Percentiles rank a stretch among this genome's conserved stretches.
These are phyloP conservation scores for Xestia ashworthii DNA, from an alignment of 2,888 invertebrate genomes.

Conservation along the genomic window DNA sequence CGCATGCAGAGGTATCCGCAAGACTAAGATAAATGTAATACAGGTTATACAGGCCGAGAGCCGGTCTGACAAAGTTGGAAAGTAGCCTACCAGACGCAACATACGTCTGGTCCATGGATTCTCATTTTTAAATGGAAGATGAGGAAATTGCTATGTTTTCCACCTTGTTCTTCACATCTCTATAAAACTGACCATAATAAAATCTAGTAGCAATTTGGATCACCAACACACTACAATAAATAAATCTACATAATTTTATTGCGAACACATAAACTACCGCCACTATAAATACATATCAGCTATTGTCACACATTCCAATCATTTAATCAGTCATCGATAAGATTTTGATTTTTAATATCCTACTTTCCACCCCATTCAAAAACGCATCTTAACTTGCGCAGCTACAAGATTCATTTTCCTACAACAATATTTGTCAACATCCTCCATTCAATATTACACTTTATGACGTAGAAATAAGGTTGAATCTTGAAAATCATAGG, in stretches of 20 bases:
- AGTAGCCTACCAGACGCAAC: not conserved
- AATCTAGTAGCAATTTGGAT: conserved; percentile 10
- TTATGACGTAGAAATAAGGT: not conserved
- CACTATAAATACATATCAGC: conserved; percentile 48
- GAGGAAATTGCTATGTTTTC: not conserved
- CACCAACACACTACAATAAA: conserved; percentile 5
- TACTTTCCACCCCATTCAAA: not conserved
- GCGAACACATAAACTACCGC: conserved; percentile 18
- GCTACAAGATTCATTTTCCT: conserved; percentile 2
- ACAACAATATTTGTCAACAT: not conserved
- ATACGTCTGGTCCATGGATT: not conserved
- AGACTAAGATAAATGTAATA: not conserved
- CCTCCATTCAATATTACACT: not conserved
- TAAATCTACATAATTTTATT: conserved; percentile 35
- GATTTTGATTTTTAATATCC: conserved; percentile 53
- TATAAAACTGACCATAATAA: not conserved
- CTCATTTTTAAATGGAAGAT: not conserved
- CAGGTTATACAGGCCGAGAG: not conserved
- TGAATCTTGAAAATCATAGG: not conserved
- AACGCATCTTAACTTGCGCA: not conserved
- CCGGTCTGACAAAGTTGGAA: not conserved
- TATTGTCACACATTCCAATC: conserved; percentile 46
- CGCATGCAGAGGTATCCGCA: not conserved
- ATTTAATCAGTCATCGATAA: conserved; percentile 64
- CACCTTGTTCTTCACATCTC: not conserved